Evolutionary conservation across 2,113 vertebrate species (phyloP).

Genomic region (Gymnocephalus cernua): DNA sequence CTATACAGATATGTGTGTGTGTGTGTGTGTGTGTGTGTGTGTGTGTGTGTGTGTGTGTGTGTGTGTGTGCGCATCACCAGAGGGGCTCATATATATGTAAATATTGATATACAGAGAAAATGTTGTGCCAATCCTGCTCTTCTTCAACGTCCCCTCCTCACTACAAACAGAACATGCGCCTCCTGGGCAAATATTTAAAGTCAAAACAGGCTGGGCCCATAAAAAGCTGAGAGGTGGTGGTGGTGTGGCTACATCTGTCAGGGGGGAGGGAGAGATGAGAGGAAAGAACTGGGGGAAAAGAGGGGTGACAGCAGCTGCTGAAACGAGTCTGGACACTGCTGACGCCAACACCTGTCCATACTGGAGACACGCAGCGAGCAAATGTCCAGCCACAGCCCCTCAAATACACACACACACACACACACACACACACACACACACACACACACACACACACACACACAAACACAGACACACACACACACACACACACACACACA

Average conservation of each 20-base stretch:
- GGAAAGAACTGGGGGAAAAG: conserved; percentile 45
- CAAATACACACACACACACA: conserved; percentile 37
- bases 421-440: conserved; percentile 40
- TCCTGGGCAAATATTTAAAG: conserved; percentile 89
- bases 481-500: conserved; percentile 33
- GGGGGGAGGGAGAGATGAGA: conserved; percentile 53
- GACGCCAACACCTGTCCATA: conserved; percentile 86
- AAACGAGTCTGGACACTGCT: conserved; percentile 83
- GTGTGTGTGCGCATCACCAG: conserved; percentile 29
- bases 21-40: conserved; percentile 45
- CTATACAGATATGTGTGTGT: conserved; percentile 23
- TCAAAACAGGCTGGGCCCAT: conserved; percentile 85
- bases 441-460: conserved; percentile 35
- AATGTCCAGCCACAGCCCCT: conserved; percentile 80
- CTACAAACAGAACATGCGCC: conserved; percentile 70
- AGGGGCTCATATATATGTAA: not conserved
- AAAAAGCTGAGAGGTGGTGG: conserved; percentile 79
- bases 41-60: too few species aligned
- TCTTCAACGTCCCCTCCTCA: not conserved
- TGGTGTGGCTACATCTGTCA: conserved; percentile 84
- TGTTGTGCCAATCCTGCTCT: conserved; percentile 1
- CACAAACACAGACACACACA: conserved; percentile 33
- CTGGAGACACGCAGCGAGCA: conserved; percentile 82
- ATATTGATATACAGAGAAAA: conserved; percentile 38
- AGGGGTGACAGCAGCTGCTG: conserved; percentile 81